A percentile compares a stretch with the other conserved stretches of the same genome.
phyloP scores from a whole-genome alignment of 2,888 invertebrate species.

The Lysandra bellargus region DNA sequence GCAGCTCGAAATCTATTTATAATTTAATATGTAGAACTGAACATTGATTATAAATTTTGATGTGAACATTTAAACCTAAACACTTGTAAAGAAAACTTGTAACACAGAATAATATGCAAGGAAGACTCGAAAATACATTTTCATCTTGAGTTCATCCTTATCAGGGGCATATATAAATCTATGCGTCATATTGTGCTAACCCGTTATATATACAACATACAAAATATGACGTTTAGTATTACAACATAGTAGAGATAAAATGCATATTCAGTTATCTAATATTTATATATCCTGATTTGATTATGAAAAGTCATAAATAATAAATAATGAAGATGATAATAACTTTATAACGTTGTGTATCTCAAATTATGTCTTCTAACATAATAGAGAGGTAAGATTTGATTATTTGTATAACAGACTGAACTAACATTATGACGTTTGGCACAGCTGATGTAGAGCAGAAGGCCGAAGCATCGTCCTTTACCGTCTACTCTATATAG shows the following conservation, averaged over 20 bases:
- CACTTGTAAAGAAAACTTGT: too few species aligned
- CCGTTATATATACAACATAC: conserved; percentile 1
- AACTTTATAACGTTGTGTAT: not conserved
- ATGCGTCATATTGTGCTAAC: conserved; percentile 2
- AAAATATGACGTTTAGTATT: conserved; percentile 1
- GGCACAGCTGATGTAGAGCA: too few species aligned
- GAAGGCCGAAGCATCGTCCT: too few species aligned
- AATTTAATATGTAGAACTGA: too few species aligned
- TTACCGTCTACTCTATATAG: too few species aligned
- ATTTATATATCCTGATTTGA: conserved; percentile 14
- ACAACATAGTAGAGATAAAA: conserved; percentile 7
- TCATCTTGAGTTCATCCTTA: not conserved
- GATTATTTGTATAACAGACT: too few species aligned
- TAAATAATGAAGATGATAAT: not conserved
- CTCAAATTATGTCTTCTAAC: not conserved
- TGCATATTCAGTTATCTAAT: not conserved
- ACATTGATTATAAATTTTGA: too few species aligned
- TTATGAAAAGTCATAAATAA: not conserved
- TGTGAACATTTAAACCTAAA: too few species aligned
- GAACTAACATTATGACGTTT: too few species aligned
- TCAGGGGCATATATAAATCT: not conserved
- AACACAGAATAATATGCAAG: too few species aligned
- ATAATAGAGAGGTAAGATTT: not conserved
- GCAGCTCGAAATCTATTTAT: too few species aligned
- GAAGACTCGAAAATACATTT: too few species aligned